phyloP scores from a whole-genome alignment of 2,797 vertebrate species.

The Enteromius anoplus region DNA sequence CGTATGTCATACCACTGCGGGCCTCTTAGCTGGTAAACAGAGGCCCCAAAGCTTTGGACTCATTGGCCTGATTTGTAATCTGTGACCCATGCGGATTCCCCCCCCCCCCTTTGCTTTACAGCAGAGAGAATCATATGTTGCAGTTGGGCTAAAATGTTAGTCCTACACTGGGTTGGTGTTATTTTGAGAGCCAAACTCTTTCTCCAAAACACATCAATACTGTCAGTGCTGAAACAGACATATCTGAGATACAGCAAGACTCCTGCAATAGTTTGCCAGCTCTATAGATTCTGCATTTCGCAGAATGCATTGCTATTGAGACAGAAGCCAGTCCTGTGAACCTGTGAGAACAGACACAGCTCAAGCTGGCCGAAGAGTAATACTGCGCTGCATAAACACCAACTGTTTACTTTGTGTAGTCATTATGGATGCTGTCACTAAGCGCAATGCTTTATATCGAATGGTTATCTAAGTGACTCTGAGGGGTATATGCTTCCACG shows the following conservation, averaged over 20 bases:
- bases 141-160: neutral
- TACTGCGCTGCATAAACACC: conserved; percentile 46
- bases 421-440: conserved; percentile 11
- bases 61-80: neutral
- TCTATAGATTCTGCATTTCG: conserved; percentile 21
- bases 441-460: neutral
- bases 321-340: conserved; percentile 43
- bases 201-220: neutral
- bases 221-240: neutral
- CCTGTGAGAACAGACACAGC: conserved; percentile 36
- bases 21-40: neutral
- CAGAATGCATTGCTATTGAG: conserved; percentile 32
- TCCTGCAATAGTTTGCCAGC: neutral
- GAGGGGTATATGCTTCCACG: neutral
- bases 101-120: neutral
- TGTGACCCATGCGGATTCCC: neutral
- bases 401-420: conserved; percentile 39
- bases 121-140: neutral
- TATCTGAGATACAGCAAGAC: neutral
- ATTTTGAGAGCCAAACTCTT: neutral
- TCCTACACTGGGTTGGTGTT: neutral
- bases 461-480: neutral
- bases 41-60: neutral
- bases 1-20: neutral
- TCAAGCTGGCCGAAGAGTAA: conserved; percentile 18